These are phyloP conservation scores for Falco punctatus DNA, from an alignment of 2,113 vertebrate species.

Conservation along the genomic window DNA sequence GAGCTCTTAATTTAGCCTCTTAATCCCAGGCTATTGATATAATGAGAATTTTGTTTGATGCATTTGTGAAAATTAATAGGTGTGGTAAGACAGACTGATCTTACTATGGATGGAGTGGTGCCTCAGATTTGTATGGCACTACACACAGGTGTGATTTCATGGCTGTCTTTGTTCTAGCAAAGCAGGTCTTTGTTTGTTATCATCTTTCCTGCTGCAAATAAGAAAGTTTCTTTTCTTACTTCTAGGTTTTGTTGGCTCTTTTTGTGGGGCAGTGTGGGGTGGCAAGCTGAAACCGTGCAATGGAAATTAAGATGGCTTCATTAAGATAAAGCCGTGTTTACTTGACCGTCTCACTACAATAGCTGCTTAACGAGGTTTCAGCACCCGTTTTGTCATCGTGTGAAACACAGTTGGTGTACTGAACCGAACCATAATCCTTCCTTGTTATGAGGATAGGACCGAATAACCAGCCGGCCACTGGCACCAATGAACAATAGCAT, in stretches of 20 bases:
- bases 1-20: not conserved
- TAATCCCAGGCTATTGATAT: not conserved
- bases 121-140: not conserved
- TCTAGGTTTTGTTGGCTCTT: not conserved
- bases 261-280: not conserved
- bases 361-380: not conserved
- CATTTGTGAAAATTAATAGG: not conserved
- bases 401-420: not conserved
- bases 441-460: fast-evolving
- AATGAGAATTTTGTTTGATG: not conserved
- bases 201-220: not conserved
- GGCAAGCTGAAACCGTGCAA: not conserved
- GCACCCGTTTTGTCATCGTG: not conserved
- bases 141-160: not conserved
- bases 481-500: not conserved
- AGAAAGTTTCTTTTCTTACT: not conserved
- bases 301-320: not conserved
- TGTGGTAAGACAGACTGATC: not conserved
- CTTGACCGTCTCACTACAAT: not conserved
- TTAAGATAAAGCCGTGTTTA: not conserved
- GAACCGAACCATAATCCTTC: not conserved
- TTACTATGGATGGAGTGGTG: not conserved
- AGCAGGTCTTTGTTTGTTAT: not conserved
- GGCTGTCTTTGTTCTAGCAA: not conserved
- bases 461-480: not conserved